Evolutionary conservation across 2,113 vertebrate genomes (phyloP).

Genomic region (Xyliphius kryptos): DNA sequence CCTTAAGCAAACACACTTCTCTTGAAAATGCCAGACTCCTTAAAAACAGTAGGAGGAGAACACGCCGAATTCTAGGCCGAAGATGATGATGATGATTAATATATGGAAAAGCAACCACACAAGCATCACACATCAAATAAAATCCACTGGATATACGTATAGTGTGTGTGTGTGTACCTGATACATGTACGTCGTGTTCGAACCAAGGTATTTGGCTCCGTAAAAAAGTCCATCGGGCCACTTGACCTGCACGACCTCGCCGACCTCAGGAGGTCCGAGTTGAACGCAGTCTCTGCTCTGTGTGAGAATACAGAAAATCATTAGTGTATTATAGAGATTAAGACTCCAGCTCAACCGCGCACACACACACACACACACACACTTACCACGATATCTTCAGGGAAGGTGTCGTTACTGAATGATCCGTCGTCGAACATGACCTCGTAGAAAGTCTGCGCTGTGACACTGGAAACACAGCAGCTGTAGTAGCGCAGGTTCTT

Average conservation of each 20-base stretch:
- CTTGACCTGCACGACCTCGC: slow-evolving; percentile 88
- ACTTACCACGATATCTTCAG: slow-evolving; percentile 94
- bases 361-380: neutral
- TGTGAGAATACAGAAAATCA: no score
- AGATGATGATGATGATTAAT: no score
- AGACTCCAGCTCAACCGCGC: no score
- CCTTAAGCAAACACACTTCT: no score
- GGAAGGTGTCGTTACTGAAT: slow-evolving; percentile 90
- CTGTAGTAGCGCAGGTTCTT: slow-evolving; percentile 92
- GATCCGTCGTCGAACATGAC: slow-evolving; percentile 94
- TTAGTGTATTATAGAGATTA: no score
- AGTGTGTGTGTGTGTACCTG: slow-evolving; percentile 67
- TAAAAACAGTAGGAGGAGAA: no score
- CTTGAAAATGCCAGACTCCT: no score
- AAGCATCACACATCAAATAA: no score
- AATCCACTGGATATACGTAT: no score
- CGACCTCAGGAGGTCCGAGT: slow-evolving; percentile 83
- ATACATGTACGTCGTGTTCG: slow-evolving; percentile 83
- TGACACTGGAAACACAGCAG: slow-evolving; percentile 78
- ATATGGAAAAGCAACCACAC: no score
- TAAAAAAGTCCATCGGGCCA: slow-evolving; percentile 96
- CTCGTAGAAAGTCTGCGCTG: slow-evolving; percentile 90
- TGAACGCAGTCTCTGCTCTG: slow-evolving; percentile 88
- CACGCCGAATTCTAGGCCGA: no score
- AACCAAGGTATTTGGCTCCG: slow-evolving; percentile 87